A percentile compares a stretch with the other conserved stretches of the same genome.
phyloP scores from a whole-genome alignment of 2,888 invertebrate species.

The Thereva unica region DNA sequence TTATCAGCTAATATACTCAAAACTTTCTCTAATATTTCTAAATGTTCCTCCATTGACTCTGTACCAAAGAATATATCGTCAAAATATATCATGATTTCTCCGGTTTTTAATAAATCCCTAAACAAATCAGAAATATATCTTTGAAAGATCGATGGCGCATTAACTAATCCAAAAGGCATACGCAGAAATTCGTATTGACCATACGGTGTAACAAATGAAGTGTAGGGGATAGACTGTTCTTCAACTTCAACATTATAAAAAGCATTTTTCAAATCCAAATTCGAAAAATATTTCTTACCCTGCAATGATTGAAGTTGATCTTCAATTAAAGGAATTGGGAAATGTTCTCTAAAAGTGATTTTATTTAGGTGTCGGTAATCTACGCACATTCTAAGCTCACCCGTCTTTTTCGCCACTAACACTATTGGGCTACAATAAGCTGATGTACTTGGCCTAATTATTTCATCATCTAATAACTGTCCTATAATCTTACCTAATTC shows the following conservation, averaged over 20 bases:
- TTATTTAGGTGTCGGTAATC: slow-evolving; percentile 30
- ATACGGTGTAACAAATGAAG: neutral
- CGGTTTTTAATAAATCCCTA: slow-evolving; percentile 6
- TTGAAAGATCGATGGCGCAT: slow-evolving; percentile 38
- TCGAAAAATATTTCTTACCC: slow-evolving; percentile 35
- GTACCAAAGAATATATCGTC: slow-evolving; percentile 36
- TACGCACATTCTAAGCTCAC: slow-evolving; percentile 9
- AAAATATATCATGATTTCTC: slow-evolving; percentile 41
- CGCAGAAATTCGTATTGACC: no score
- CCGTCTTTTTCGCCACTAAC: neutral
- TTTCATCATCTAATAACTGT: slow-evolving; percentile 9
- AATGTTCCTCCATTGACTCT: slow-evolving; percentile 4
- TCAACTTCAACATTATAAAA: slow-evolving; percentile 32
- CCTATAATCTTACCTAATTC: slow-evolving; percentile 10
- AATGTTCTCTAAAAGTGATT: slow-evolving; percentile 17
- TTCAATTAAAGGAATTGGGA: slow-evolving; percentile 22
- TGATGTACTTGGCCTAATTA: slow-evolving; percentile 23
- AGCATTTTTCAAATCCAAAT: slow-evolving; percentile 36
- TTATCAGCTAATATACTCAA: neutral
- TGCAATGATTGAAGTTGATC: slow-evolving; percentile 13
- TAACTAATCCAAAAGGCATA: slow-evolving; percentile 40
- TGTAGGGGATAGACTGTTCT: slow-evolving; percentile 35
- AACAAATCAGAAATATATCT: slow-evolving; percentile 34
- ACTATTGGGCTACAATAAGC: slow-evolving; percentile 25
- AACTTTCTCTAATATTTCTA: neutral